These are phyloP conservation scores for Eulemur albifrons DNA, from an alignment of 2,797 vertebrate species.

Conservation along the genomic window DNA sequence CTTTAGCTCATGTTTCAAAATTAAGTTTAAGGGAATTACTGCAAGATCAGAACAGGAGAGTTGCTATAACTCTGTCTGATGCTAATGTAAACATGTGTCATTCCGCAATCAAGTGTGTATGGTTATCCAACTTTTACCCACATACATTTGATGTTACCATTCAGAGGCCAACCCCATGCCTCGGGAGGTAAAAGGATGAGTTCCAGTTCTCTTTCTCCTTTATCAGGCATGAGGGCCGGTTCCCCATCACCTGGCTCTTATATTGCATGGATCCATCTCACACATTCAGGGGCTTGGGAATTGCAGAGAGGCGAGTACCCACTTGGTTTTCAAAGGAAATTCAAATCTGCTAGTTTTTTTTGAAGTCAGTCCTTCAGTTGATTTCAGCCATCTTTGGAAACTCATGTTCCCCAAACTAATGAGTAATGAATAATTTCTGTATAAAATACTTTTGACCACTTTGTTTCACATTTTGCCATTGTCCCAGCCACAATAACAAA, in stretches of 20 bases:
- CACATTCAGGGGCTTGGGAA: background rate
- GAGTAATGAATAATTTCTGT: background rate
- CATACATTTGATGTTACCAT: background rate
- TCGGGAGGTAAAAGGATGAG: background rate
- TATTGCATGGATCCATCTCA: background rate
- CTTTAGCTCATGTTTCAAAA: background rate
- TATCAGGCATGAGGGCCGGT: background rate
- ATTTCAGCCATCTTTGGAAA: slow-evolving; percentile 19
- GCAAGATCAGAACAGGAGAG: background rate
- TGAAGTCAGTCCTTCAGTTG: background rate
- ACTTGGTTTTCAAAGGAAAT: slow-evolving; percentile 12
- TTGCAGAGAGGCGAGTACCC: background rate
- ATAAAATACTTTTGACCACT: slow-evolving; percentile 9
- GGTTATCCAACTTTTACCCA: background rate
- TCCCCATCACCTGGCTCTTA: background rate
- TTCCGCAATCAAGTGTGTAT: background rate
- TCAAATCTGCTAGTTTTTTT: background rate
- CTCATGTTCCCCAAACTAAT: background rate
- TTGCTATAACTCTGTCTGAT: background rate
- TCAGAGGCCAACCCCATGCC: background rate
- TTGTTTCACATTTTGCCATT: background rate
- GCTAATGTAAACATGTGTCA: background rate
- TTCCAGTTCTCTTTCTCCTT: background rate
- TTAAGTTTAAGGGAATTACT: slow-evolving; percentile 23
- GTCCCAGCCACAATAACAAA: background rate